phyloP scores from a whole-genome alignment of 1,140 invertebrate genomes.

The Eriosoma lanigerum region DNA sequence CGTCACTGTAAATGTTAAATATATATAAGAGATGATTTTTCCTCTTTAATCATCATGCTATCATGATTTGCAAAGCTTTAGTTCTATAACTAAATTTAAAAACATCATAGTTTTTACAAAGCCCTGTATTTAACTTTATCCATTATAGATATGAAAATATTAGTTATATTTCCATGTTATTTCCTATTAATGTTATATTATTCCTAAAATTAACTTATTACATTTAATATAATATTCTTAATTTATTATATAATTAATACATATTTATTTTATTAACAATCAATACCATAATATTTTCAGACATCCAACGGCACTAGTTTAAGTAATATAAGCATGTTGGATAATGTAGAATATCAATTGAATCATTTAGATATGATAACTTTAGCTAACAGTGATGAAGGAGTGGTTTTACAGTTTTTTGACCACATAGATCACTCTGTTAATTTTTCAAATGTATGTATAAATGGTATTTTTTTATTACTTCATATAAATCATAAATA shows the following conservation, averaged over 20 bases:
- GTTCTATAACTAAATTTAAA: no score
- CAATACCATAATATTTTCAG: neutral
- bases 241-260: neutral
- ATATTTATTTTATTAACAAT: neutral
- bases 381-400: slow-evolving; percentile 42
- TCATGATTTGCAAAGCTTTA: no score
- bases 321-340: slow-evolving; percentile 3
- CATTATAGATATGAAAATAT: no score
- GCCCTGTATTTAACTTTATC: no score
- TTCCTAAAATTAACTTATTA: no score
- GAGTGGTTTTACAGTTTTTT: slow-evolving; percentile 38
- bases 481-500: neutral
- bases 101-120: no score
- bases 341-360: slow-evolving; percentile 12
- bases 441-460: neutral
- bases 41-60: no score
- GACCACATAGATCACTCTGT: slow-evolving; percentile 1
- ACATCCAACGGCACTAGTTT: slow-evolving; percentile 41
- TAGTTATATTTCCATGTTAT: no score
- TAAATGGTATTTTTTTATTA: neutral
- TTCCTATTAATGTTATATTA: no score
- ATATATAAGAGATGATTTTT: no score
- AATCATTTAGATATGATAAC: slow-evolving; percentile 40
- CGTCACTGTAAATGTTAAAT: slow-evolving; percentile 55
- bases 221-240: no score